Evolutionary conservation across 2,888 invertebrate genomes (phyloP).

Genomic region (Girardia tigrina): DNA sequence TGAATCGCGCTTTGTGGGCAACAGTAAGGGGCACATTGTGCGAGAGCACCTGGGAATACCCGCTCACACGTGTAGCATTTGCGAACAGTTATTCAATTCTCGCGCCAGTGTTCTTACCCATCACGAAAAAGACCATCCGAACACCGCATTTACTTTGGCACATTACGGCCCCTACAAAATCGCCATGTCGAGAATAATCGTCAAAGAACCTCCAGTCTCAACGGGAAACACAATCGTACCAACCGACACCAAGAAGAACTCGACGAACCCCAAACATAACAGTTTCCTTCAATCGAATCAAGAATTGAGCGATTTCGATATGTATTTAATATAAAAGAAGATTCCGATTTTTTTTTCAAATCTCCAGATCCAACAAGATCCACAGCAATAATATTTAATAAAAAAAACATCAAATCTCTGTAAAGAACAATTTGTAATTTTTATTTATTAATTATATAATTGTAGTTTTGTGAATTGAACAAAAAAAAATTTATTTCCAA

Average conservation of each 20-base stretch:
- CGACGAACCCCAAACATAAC: background rate
- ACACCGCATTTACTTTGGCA: conserved; percentile 25
- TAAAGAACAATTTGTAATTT: background rate
- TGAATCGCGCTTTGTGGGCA: conserved; percentile 27
- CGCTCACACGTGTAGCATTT: conserved; percentile 33
- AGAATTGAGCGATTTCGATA: conserved; percentile 5
- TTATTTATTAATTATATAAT: background rate
- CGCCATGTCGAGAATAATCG: conserved; percentile 33
- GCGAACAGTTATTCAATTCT: conserved; percentile 34
- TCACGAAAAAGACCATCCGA: conserved; percentile 30
- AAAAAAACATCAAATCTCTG: background rate
- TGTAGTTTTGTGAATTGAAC: too few species aligned
- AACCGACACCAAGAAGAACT: background rate
- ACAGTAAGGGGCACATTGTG: conserved; percentile 36
- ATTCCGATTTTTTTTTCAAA: too few species aligned
- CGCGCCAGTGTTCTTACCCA: conserved; percentile 33
- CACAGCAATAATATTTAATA: too few species aligned
- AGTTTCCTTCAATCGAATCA: conserved; percentile 8
- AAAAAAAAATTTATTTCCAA: too few species aligned
- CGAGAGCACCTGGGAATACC: conserved; percentile 35
- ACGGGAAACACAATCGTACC: background rate
- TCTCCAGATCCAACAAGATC: too few species aligned
- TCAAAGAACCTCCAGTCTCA: background rate
- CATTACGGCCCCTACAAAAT: conserved; percentile 35
- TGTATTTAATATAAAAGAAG: background rate